Evolutionary conservation across 2,797 vertebrate genomes (phyloP).

Genomic region (Arnoldichthys spilopterus): DNA sequence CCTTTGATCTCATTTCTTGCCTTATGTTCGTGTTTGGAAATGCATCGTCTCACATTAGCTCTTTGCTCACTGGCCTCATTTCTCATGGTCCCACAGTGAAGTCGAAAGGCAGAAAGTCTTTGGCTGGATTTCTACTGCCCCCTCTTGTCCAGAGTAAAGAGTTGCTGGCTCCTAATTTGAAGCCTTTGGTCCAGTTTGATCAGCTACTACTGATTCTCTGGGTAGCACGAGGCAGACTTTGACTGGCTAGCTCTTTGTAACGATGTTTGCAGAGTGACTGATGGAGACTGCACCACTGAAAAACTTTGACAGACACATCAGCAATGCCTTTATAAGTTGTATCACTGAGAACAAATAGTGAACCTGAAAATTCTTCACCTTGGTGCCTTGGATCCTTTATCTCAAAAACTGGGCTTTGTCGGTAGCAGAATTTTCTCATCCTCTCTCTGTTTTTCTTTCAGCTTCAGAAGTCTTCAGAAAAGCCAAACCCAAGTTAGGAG

Average conservation of each 20-base stretch:
- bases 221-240: not conserved
- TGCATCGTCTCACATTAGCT: slow-evolving; percentile 52
- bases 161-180: not conserved
- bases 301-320: not conserved
- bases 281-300: not conserved
- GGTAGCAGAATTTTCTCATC: slow-evolving; percentile 1
- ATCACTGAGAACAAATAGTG: not conserved
- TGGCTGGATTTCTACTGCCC: slow-evolving; percentile 46
- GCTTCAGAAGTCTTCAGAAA: slow-evolving; percentile 79
- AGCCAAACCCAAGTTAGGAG: slow-evolving; percentile 76
- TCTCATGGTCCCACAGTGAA: slow-evolving; percentile 30
- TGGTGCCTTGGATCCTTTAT: not conserved
- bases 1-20: slow-evolving; percentile 48
- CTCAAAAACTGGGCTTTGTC: not conserved
- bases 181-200: not conserved
- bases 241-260: not conserved
- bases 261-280: not conserved
- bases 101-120: slow-evolving; percentile 6
- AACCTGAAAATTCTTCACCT: not conserved
- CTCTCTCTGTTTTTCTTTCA: slow-evolving; percentile 37
- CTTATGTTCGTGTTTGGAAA: slow-evolving; percentile 56
- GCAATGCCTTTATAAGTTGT: not conserved
- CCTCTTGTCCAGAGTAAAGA: slow-evolving; percentile 39
- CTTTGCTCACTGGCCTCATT: slow-evolving; percentile 51
- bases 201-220: not conserved